These are phyloP conservation scores for Aldrovandia affinis DNA, from an alignment of 2,797 vertebrate species.

Conservation along the genomic window DNA sequence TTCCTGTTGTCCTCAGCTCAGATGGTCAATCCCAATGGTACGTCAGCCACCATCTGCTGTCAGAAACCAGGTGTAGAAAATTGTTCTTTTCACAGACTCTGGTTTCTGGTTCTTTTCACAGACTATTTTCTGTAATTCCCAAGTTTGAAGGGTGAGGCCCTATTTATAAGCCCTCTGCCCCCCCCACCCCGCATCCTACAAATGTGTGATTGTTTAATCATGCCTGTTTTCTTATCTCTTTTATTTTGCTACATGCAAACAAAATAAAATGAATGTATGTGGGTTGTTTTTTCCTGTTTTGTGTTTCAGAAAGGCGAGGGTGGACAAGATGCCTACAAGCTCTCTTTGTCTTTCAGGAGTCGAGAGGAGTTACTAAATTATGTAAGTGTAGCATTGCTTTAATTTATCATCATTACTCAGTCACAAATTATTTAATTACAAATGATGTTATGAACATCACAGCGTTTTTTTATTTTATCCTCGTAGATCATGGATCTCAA, in stretches of 20 bases:
- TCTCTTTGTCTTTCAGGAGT: slow-evolving; percentile 91
- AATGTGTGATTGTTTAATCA: too few relatives aligned
- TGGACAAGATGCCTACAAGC: slow-evolving; percentile 81
- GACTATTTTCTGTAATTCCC: too few relatives aligned
- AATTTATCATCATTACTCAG: neutral
- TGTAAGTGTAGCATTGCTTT: slow-evolving; percentile 61
- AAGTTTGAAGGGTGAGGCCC: too few relatives aligned
- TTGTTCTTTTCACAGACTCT: too few relatives aligned
- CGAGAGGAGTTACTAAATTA: slow-evolving; percentile 77
- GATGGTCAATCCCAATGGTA: slow-evolving; percentile 88
- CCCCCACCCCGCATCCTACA: too few relatives aligned
- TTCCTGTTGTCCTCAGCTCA: slow-evolving; percentile 90
- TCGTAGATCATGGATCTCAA: too few relatives aligned
- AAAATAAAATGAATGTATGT: too few relatives aligned
- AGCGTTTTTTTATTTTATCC: too few relatives aligned
- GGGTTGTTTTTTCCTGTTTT: too few relatives aligned
- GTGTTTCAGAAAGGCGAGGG: slow-evolving; percentile 69
- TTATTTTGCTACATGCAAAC: too few relatives aligned
- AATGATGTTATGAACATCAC: slow-evolving; percentile 1
- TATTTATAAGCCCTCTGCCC: too few relatives aligned
- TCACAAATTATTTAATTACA: neutral
- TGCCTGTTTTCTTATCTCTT: too few relatives aligned
- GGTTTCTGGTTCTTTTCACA: slow-evolving; percentile 30
- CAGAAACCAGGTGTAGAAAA: slow-evolving; percentile 19
- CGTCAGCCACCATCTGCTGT: slow-evolving; percentile 29